Evolutionary conservation across 2,888 invertebrate genomes (phyloP), one percentile per base, ranked within the genome.

Genomic region (Furcula furcula): DNA sequence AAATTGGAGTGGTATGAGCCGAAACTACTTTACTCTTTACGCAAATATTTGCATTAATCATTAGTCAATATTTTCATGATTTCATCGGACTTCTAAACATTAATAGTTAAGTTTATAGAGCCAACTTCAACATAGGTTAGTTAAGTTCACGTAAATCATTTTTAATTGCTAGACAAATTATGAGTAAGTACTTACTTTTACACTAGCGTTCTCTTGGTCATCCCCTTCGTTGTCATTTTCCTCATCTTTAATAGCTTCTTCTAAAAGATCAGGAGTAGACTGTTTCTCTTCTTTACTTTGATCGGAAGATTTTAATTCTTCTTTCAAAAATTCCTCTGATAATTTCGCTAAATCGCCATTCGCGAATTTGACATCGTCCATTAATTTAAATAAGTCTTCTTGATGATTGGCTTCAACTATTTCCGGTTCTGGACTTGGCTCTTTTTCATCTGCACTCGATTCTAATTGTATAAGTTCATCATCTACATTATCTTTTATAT

Each of bases 181-280:
- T 4, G 9, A 28, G 16, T 16, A 20, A 7, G n/a, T 20, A 46
- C 76, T 78, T 52, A 89, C 89, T 71, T 89, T 89, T 4, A 90
- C 87, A 34, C 76, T 80, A 11, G 80, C 71, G 34, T 75, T 81
- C 30, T 76, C 78, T 28, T 59, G 63, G 18, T 71, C 74, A 29
- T 75, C 83, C n/a, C 61, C 64, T 20, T 54, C 55, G 4, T 59
- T 67, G 7, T 70, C 81, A 23, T 55, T 66, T 36, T 40, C 55
- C 19, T 49, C 69, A 41, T 79, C 81, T 42, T 70, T 72, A 12
- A 82, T 58, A 15, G 85, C 83, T 46, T 86, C 85, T 44, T 79
- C 82, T 32, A 86, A 44, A 35, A 83, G 72, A 40, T 82, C 80
- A 12, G 75, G 73, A 5, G 84, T 82, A 6, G 74, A 62, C 36